A percentile compares a stretch with the other conserved stretches of the same genome.
phyloP scores from a whole-genome alignment of 37 sponge, comb jelly and placozoan species.

The Haliclona indistincta region DNA sequence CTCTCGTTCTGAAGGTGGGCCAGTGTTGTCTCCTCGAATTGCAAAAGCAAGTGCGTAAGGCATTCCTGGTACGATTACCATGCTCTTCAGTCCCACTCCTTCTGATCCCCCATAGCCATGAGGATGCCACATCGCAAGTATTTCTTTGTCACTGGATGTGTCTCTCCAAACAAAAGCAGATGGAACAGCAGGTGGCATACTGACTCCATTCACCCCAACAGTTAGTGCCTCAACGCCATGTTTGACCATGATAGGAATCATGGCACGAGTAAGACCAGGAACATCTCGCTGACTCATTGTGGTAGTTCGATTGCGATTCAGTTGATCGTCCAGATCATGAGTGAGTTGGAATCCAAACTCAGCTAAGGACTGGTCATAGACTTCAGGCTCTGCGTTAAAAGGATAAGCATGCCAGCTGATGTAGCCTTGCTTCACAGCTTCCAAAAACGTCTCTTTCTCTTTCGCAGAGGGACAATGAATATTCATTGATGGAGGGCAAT shows the following conservation, averaged over 20 bases:
- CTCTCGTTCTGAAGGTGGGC: slow-evolving; percentile 63
- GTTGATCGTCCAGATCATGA: slow-evolving; percentile 44
- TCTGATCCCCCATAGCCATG: slow-evolving; percentile 63
- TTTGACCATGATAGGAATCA: slow-evolving; percentile 54
- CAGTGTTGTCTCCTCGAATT: slow-evolving; percentile 66
- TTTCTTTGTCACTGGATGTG: neutral
- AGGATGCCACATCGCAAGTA: slow-evolving; percentile 79
- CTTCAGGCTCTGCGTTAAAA: slow-evolving; percentile 68
- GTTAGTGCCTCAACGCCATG: slow-evolving; percentile 73
- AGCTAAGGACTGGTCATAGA: slow-evolving; percentile 41
- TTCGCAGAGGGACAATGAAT: slow-evolving; percentile 49
- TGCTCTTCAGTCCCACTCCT: slow-evolving; percentile 18
- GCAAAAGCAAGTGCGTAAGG: slow-evolving; percentile 69
- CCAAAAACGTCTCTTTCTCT: slow-evolving; percentile 14
- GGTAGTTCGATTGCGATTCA: slow-evolving; percentile 5
- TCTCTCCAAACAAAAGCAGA: slow-evolving; percentile 60
- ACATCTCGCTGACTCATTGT: slow-evolving; percentile 87
- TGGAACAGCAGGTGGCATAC: slow-evolving; percentile 81
- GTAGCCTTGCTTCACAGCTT: slow-evolving; percentile 49
- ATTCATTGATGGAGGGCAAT: slow-evolving; percentile 57
- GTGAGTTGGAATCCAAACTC: slow-evolving; percentile 61
- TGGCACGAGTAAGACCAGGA: slow-evolving; percentile 59
- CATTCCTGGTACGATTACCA: slow-evolving; percentile 63
- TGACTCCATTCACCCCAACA: slow-evolving; percentile 68
- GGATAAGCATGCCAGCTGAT: slow-evolving; percentile 81